phyloP scores from a whole-genome alignment of 2,888 invertebrate genomes.

The Nipponacmea schrenckii region DNA sequence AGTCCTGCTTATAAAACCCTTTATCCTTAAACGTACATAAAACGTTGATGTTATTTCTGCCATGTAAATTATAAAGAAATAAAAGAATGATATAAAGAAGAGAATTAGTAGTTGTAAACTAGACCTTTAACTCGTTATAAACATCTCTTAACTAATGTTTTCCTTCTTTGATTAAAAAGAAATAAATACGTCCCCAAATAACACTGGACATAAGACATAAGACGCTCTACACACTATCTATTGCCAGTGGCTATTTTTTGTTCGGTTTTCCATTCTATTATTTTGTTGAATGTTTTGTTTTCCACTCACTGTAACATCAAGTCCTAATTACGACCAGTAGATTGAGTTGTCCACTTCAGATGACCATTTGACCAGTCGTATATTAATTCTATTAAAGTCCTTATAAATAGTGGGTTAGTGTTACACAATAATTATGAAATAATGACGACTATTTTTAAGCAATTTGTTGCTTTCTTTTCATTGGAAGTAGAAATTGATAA shows the following conservation, averaged over 20 bases:
- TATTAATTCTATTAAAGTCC: neutral
- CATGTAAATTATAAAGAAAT: conserved; percentile 3
- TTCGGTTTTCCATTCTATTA: neutral
- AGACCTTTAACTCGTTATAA: neutral
- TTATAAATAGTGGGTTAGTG: neutral
- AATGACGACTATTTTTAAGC: neutral
- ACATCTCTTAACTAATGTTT: neutral
- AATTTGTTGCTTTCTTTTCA: no score
- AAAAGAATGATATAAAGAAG: neutral
- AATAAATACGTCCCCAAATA: neutral
- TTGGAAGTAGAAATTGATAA: neutral
- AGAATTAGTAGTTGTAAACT: neutral
- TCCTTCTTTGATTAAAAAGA: conserved; percentile 2
- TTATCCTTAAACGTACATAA: no score
- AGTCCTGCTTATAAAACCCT: no score
- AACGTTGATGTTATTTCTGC: neutral
- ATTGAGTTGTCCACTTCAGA: conserved; percentile 2
- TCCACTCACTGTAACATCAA: conserved; percentile 1
- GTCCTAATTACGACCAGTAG: neutral
- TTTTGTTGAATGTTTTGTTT: neutral
- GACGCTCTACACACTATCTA: neutral
- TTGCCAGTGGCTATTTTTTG: neutral
- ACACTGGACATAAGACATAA: neutral
- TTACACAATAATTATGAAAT: neutral
- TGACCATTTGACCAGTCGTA: neutral